Evolutionary conservation across 2,888 invertebrate species (phyloP).

Genomic region (Parnassius glacialis): DNA sequence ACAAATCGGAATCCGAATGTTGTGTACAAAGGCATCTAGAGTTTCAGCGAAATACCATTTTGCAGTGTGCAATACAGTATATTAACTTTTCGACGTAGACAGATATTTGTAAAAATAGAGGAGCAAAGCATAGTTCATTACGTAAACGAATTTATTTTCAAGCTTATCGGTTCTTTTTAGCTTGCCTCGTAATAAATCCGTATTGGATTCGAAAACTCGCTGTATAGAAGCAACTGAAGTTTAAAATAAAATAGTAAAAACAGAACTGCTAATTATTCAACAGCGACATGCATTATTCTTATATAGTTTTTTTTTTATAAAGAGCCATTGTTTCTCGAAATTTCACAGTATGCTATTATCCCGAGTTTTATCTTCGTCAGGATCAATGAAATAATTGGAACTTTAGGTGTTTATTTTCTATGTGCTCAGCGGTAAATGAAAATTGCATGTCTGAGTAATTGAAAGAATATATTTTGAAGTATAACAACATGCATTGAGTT

Average conservation of each 20-base stretch:
- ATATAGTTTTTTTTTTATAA: too few species aligned
- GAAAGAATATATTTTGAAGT: too few species aligned
- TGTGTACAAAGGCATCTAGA: conserved; percentile 8
- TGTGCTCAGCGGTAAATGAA: too few species aligned
- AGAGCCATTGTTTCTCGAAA: too few species aligned
- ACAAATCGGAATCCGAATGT: conserved; percentile 11
- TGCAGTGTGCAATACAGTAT: conserved; percentile 3
- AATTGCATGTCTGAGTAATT: too few species aligned
- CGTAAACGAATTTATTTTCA: conserved; percentile 21
- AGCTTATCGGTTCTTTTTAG: conserved; percentile 16
- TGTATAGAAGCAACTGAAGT: conserved; percentile 7
- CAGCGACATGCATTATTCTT: too few species aligned
- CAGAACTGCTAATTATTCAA: conserved; percentile 8
- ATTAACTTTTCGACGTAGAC: conserved; percentile 7
- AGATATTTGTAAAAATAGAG: conserved; percentile 20
- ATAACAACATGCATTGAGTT: too few species aligned
- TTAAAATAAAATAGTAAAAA: conserved; percentile 10
- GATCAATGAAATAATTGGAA: too few species aligned
- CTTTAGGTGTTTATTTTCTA: too few species aligned
- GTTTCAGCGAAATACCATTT: conserved; percentile 9
- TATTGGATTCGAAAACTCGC: conserved; percentile 19
- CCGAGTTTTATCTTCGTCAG: too few species aligned
- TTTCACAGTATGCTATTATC: too few species aligned
- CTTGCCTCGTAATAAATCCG: conserved; percentile 19
- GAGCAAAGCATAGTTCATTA: conserved; percentile 20